Evolutionary conservation across 2,113 vertebrate species (phyloP), one percentile per base, ranked within the genome.

Genomic region (Ploceus nigricollis): DNA sequence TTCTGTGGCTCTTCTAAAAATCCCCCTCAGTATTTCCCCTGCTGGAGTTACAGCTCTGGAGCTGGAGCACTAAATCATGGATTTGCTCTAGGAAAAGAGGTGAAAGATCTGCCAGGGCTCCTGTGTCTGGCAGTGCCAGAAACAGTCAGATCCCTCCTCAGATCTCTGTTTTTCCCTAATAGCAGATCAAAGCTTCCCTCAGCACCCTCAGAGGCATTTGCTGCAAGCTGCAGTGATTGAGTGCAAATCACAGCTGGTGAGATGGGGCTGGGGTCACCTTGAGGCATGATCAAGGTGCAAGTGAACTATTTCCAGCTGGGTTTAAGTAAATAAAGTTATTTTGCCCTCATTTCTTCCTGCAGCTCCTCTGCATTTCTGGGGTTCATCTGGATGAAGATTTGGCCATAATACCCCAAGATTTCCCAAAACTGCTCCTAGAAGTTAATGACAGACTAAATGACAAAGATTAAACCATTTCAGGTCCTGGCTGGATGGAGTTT

Each of bases 21-120:
- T 16, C 0, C 35, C 66, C 35, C 65, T 27, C 33, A 0, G 0
- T 0, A 0, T 35, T 50, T 44, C 73, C 31, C n/a, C 30, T 6
- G 31, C 54, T 27, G 72, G 48, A 68, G 58, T 12, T 31, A 2
- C 37, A 28, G 66, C 45, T 3, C 4, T 30, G 81, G 23, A 37
- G 47, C 60, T 33, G n/a, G 4, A 53, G 47, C 65, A 25, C 47
- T 19, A 53, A 63, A 50, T 6, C 13, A 9, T 0, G 1, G 72
- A 7, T 61, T 37, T 31, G 17, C 50, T 58, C 10, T 2, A 6
- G 0, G 0, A 28, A 31, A 30, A 63, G 42, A 58, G 31, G 16
- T 31, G 53, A 51, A 39, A 75, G 61, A 33, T 9, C 23, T 1
- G 4, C 28, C 27, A 3, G 0, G 8, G 40, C n/a, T 66, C n/a